A percentile compares a stretch with the other conserved stretches of the same genome.
Evolutionary conservation across 2,113 vertebrate genomes (phyloP).

Genomic region (Notarius quadriscutis): DNA sequence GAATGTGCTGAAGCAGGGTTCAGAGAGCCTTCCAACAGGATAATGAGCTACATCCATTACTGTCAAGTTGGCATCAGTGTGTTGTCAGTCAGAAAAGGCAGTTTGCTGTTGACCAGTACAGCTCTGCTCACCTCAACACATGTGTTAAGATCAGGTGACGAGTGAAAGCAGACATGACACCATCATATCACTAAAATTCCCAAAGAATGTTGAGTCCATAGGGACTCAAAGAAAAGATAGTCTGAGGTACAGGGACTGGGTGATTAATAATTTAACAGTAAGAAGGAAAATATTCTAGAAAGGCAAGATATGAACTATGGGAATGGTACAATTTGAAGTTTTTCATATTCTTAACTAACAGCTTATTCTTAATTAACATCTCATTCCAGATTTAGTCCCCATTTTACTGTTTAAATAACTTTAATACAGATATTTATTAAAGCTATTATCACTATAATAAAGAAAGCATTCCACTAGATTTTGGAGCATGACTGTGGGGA

Average conservation of each 20-base stretch:
- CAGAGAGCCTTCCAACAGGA: conserved; percentile 53
- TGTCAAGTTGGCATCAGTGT: conserved; percentile 58
- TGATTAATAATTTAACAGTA: neutral
- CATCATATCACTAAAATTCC: conserved; percentile 68
- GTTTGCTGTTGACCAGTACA: conserved; percentile 49
- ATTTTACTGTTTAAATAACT: neutral
- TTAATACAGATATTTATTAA: neutral
- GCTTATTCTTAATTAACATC: neutral
- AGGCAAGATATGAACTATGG: neutral
- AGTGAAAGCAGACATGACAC: conserved; percentile 59
- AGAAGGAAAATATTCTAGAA: neutral
- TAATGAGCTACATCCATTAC: conserved; percentile 51
- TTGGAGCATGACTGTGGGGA: neutral
- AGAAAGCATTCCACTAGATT: neutral
- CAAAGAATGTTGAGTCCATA: conserved; percentile 56
- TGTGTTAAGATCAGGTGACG: conserved; percentile 62
- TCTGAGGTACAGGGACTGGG: neutral
- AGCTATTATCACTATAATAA: neutral
- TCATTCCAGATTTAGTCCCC: neutral
- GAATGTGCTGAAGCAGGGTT: conserved; percentile 34
- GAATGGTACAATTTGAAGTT: neutral
- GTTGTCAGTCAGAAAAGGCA: conserved; percentile 63
- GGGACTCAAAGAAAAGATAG: conserved; percentile 12
- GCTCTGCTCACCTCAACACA: conserved; percentile 54
- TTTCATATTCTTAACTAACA: neutral